These are phyloP conservation scores for Ridgeia piscesae DNA, from an alignment of 1,140 invertebrate genomes.

Conservation along the genomic window DNA sequence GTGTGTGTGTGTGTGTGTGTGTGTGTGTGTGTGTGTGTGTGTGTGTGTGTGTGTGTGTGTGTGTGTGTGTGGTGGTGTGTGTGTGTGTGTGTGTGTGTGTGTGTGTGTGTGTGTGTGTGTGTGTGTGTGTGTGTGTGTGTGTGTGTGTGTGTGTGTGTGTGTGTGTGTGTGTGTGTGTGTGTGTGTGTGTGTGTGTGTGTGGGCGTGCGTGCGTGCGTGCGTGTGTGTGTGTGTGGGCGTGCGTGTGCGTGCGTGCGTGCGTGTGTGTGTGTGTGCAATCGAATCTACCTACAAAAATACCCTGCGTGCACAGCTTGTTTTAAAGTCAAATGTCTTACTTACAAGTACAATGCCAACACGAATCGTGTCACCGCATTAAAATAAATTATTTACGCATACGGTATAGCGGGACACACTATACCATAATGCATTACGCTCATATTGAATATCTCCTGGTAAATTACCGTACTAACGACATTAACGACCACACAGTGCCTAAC, in stretches of 20 bases:
- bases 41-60: conserved; percentile 39
- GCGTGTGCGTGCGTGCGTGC: too few species aligned
- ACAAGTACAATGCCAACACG: neutral
- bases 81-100: conserved; percentile 36
- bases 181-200: neutral
- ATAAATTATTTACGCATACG: neutral
- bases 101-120: conserved; percentile 44
- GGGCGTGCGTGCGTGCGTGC: too few species aligned
- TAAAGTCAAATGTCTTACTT: neutral
- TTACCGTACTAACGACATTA: neutral
- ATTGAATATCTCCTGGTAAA: neutral
- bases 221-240: too few species aligned
- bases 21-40: conserved; percentile 39
- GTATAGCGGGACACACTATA: neutral
- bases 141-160: conserved; percentile 46
- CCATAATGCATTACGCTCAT: neutral
- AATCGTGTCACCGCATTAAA: neutral
- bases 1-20: conserved; percentile 33
- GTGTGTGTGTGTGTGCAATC: too few species aligned
- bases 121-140: conserved; percentile 45
- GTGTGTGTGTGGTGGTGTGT: neutral
- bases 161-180: conserved; percentile 45
- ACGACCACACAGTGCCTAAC: neutral
- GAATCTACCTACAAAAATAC: neutral
- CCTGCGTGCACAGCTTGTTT: neutral